phyloP scores from a whole-genome alignment of 1,140 invertebrate species.

The Berghia stephanieae region DNA sequence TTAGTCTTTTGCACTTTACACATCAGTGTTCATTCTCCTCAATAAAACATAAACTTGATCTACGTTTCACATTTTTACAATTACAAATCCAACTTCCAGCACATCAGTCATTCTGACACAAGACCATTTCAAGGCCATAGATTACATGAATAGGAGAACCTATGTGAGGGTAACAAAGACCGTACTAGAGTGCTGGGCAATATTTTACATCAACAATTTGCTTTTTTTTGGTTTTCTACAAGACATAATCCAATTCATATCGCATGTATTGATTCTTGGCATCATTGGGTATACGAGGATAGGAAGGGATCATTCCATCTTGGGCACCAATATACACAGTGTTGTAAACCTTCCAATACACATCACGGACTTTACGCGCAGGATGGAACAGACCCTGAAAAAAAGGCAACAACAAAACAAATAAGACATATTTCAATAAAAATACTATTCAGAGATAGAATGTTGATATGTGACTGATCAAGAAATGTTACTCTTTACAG shows the following conservation, averaged over 20 bases:
- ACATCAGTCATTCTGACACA: neutral
- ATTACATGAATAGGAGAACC: neutral
- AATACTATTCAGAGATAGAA: too few species aligned
- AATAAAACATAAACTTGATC: too few species aligned
- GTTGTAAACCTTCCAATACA: conserved; percentile 99
- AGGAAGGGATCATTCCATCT: conserved; percentile 97
- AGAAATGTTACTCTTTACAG: too few species aligned
- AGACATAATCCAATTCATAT: conserved; percentile 95
- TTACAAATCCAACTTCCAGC: too few species aligned
- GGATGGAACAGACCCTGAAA: conserved; percentile 95
- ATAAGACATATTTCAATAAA: too few species aligned
- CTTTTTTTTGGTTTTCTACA: conserved; percentile 71
- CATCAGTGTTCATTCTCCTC: too few species aligned
- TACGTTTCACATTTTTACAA: too few species aligned
- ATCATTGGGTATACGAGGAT: conserved; percentile 94
- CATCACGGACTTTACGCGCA: conserved; percentile 97
- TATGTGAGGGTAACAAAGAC: neutral
- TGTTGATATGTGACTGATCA: too few species aligned
- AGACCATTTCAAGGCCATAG: neutral
- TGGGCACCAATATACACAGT: conserved; percentile 98
- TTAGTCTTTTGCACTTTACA: too few species aligned
- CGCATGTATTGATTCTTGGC: conserved; percentile 94
- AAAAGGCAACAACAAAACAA: neutral
- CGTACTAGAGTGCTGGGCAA: neutral
- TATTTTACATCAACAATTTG: neutral